Evolutionary conservation across 1,140 invertebrate genomes (phyloP), one percentile per base, ranked within the genome.

Genomic region (Grapholita molesta): DNA sequence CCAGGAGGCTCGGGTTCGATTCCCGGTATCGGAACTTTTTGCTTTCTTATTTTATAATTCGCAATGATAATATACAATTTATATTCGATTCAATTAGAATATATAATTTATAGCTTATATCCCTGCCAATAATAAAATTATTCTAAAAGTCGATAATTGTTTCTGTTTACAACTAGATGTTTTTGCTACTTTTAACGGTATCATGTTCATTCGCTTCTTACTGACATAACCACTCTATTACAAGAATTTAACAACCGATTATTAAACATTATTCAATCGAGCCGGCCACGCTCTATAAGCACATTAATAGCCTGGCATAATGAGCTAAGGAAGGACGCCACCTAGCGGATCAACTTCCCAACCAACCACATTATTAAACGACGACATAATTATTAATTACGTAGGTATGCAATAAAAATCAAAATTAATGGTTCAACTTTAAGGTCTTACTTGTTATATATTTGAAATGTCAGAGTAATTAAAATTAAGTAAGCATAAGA

Each of bases 1-100:
- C 55, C 55, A 61, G 55, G 55, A 61, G 55, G 55, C 55, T 61
- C 55, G 55, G 55, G 55, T 61, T 61, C 55, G 55, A 61, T 61
- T 61, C 55, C 55, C 55, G 55, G 55, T 61, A 61, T 61, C 55
- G 55, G 55, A 61, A 15, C 55, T 61, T 61, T 61, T 61, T 61
- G n/a, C 25, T 30, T 61, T 61, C 24, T 61, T 61, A 61, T 61
- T 61, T 61, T 61, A 8, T 28, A 30, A 3, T 48, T 3, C 6
- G 25, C n/a, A 4, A 53, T 48, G 6, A 9, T 9, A 33, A 33
- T 1, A 33, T n/a, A n/a, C n/a, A n/a, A n/a, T n/a, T n/a, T n/a
- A n/a, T n/a, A n/a, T n/a, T n/a, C n/a, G n/a, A n/a, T n/a, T n/a
- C n/a, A n/a, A n/a, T n/a, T n/a, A n/a, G n/a, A n/a, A n/a, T n/a